Percentiles rank a stretch among this genome's conserved stretches.
phyloP scores from a whole-genome alignment of 1,140 invertebrate species.

The Cydia fagiglandana region DNA sequence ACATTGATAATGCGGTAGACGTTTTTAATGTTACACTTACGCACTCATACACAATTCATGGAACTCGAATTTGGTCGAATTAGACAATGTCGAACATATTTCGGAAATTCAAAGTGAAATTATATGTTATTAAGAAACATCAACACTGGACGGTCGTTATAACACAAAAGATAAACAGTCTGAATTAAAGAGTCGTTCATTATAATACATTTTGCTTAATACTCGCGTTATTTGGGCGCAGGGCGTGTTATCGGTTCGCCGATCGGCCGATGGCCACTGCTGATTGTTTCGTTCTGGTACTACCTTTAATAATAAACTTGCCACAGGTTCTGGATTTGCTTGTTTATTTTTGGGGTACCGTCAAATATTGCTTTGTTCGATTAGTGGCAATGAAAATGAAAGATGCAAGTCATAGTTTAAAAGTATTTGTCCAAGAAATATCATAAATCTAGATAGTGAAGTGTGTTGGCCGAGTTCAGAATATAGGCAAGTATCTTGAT shows the following conservation, averaged over 20 bases:
- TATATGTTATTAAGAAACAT: constrained; percentile 76
- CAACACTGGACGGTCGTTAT: constrained; percentile 70
- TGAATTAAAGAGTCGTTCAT: constrained; percentile 72
- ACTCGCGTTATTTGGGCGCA: constrained; percentile 62
- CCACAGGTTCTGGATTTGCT: constrained; percentile 31
- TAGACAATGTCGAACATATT: constrained; percentile 65
- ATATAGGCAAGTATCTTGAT: neutral
- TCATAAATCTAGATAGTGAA: neutral
- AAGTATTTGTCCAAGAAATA: neutral
- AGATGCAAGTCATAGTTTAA: neutral
- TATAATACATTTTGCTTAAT: constrained; percentile 71
- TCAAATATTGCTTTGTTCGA: constrained; percentile 22
- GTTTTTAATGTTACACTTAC: constrained; percentile 34
- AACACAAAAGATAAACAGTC: constrained; percentile 74
- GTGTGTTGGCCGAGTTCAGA: neutral
- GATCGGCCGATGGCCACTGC: constrained; percentile 58
- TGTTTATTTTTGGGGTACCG: constrained; percentile 30
- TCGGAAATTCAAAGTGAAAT: constrained; percentile 70
- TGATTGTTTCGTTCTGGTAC: constrained; percentile 64
- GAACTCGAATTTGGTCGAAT: constrained; percentile 50
- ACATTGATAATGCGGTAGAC: constrained; percentile 39
- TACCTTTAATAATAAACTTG: constrained; percentile 34
- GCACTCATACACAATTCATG: constrained; percentile 56
- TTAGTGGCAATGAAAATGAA: neutral
- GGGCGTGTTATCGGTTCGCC: constrained; percentile 58